Evolutionary conservation across 37 sponge, comb jelly and placozoan species (phyloP).

Genomic region (Haliclona indistincta): DNA sequence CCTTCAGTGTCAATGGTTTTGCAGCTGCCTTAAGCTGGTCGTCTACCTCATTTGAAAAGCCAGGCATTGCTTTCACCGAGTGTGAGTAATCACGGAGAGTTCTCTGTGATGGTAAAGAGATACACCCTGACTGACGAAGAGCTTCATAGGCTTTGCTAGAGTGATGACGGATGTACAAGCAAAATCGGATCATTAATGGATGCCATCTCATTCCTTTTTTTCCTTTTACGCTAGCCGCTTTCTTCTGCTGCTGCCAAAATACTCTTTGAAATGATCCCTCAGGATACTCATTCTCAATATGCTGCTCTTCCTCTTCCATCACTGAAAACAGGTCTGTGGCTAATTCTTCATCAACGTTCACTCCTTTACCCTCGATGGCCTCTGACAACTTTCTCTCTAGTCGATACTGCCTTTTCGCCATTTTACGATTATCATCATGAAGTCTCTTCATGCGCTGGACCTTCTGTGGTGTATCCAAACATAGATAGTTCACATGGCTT

Average conservation of each 20-base stretch:
- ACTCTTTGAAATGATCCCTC: slow-evolving; percentile 14
- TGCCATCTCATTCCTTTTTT: slow-evolving; percentile 7
- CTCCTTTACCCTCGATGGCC: background rate
- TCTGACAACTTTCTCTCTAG: background rate
- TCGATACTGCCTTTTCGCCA: background rate
- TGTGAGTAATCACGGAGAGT: background rate
- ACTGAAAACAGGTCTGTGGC: background rate
- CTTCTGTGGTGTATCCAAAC: slow-evolving; percentile 6
- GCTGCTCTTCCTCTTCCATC: background rate
- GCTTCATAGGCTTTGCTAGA: slow-evolving; percentile 29
- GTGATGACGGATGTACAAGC: slow-evolving; percentile 18
- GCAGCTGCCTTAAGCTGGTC: background rate
- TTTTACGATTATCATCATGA: background rate
- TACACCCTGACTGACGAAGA: slow-evolving; percentile 4
- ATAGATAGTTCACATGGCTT: slow-evolving; percentile 13
- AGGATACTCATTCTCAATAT: background rate
- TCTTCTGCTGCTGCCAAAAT: slow-evolving; percentile 27
- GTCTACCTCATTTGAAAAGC: background rate
- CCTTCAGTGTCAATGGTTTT: background rate
- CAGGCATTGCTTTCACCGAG: background rate
- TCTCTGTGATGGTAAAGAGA: slow-evolving; percentile 23
- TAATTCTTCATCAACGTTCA: background rate
- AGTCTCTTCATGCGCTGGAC: background rate
- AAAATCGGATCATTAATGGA: slow-evolving; percentile 21
- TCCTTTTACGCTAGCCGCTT: slow-evolving; percentile 5